Evolutionary conservation across 2,888 invertebrate genomes (phyloP).

Genomic region (Mechanitis mazaeus): DNA sequence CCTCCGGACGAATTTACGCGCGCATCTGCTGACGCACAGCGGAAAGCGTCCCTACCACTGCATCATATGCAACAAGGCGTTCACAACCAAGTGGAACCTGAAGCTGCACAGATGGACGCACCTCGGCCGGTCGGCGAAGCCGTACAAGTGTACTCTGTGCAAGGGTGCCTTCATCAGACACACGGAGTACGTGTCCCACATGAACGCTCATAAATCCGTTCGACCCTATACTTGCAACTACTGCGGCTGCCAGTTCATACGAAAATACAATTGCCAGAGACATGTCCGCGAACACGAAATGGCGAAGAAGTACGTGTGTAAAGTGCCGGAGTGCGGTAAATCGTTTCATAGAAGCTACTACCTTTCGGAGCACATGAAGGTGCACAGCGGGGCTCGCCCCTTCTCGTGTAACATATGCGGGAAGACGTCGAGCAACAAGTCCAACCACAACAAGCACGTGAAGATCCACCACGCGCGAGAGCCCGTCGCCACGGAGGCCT

Average conservation of each 20-base stretch:
- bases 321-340: conserved; percentile 85
- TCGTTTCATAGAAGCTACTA: conserved; percentile 92
- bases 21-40: conserved; percentile 87
- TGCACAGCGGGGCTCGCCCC: conserved; percentile 88
- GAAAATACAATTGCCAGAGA: conserved; percentile 91
- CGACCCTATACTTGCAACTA: conserved; percentile 92
- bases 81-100: conserved; percentile 93
- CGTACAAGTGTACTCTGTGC: conserved; percentile 89
- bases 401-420: conserved; percentile 92
- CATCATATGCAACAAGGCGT: conserved; percentile 88
- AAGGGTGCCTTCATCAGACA: conserved; percentile 90
- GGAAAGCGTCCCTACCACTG: conserved; percentile 87
- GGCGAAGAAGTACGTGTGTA: conserved; percentile 86
- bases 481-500: conserved; percentile 89
- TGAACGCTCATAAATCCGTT: conserved; percentile 89
- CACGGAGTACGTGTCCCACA: conserved; percentile 87
- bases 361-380: conserved; percentile 89
- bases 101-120: conserved; percentile 94
- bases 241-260: conserved; percentile 91
- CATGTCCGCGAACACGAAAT: conserved; percentile 89
- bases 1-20: conserved; percentile 85
- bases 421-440: conserved; percentile 91
- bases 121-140: conserved; percentile 87
- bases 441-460: conserved; percentile 93
- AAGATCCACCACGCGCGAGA: conserved; percentile 93